These are phyloP conservation scores for Deroptyus accipitrinus DNA, from an alignment of 2,113 vertebrate species.

Conservation along the genomic window DNA sequence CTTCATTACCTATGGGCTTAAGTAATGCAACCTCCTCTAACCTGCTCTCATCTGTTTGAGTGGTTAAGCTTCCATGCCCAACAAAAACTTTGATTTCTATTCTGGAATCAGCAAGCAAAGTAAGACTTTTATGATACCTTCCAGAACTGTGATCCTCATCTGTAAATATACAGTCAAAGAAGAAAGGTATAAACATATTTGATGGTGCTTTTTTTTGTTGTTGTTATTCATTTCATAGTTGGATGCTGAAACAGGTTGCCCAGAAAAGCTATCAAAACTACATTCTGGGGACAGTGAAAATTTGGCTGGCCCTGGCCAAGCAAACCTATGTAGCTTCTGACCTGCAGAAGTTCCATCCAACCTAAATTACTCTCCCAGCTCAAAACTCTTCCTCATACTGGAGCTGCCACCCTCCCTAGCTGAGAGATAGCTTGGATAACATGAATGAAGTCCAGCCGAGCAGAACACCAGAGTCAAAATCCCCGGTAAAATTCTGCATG, in stretches of 20 bases:
- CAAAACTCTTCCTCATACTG: background rate
- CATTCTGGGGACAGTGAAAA: background rate
- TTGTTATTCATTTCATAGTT: background rate
- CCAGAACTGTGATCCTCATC: background rate
- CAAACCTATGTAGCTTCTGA: rapidly evolving
- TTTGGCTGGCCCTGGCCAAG: background rate
- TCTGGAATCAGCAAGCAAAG: background rate
- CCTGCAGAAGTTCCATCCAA: background rate
- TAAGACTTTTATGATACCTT: background rate
- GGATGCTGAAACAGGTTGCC: background rate
- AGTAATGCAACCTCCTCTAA: background rate
- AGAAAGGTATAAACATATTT: background rate
- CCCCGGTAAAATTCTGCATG: background rate
- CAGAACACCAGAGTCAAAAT: background rate
- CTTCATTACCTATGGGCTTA: background rate
- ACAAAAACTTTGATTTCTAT: background rate
- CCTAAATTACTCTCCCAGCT: background rate
- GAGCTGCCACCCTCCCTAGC: background rate
- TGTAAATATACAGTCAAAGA: background rate
- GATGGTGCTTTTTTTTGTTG: background rate
- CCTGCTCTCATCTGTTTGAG: background rate
- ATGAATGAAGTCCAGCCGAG: background rate
- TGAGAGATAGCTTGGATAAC: background rate
- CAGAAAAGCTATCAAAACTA: background rate
- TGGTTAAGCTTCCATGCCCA: background rate